Base-by-base conservation (phyloP, 1,140 invertebrate genomes). In the Rhopalosiphum maidis region DNA sequence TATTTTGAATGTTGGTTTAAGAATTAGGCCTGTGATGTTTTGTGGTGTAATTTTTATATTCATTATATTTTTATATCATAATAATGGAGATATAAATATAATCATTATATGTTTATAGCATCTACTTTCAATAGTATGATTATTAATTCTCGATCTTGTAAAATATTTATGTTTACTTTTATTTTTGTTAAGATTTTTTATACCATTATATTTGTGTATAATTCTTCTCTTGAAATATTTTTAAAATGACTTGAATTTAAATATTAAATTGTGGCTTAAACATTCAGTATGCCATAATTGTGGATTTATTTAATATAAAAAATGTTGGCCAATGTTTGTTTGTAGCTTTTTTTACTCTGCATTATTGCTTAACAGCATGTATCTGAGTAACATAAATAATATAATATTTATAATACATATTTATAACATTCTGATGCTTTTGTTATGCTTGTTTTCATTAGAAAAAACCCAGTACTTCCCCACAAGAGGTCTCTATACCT, bases 381-480 rank as follows among this genome's bases (percentile, higher is more conserved):
- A 90, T 89, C 89, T 90, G 54, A 60, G n/a, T 60, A 43, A 90
- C 55, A 48, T 68, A 68, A 90, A 68, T 90, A 90, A 90, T 60
- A 60, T 60, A n/a, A 60, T 60, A n/a, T 43, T n/a, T 41, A 43
- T 90, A 90, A 60, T 60, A 60, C 37, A 68, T 90, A 55, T 93
- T 93, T 93, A 94, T 82, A 86, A 86, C 83, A 51, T 91, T 94
- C 89, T 94, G 87, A 90, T 91, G 89, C 90, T 86, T 92, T 92
- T 93, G 83, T 94, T 92, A 93, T 93, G 93, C 93, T 92, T 93
- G 90, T 94, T 94, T 94, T 94, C 55, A 92, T 87, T 68, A 86
- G 90, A 92, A 92, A 92, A 94, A 60, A 60, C 88, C 90, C 83
- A 93, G 82, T 15, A 92, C 51, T 48, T 48, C 18, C 85, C 90